Percentiles rank a stretch among this genome's conserved stretches.
phyloP scores from a whole-genome alignment of 2,888 invertebrate genomes.

The Ornithoptera priamus region DNA sequence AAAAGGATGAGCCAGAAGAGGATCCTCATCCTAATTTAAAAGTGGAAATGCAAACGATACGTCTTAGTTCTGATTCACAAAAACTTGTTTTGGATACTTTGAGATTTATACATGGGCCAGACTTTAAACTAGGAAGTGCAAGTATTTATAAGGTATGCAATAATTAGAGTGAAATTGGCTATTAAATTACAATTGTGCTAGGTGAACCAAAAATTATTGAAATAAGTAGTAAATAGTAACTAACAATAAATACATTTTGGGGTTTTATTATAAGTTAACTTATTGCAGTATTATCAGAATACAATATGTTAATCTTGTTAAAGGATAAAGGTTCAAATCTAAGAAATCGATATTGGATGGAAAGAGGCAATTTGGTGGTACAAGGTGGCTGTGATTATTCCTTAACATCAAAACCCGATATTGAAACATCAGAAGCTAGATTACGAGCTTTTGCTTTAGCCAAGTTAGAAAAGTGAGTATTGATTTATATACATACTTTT shows the following conservation, averaged over 20 bases:
- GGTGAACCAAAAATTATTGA: neutral
- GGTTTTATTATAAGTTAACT: no score
- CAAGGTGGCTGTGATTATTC: constrained; percentile 87
- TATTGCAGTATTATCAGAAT: no score
- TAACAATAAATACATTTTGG: no score
- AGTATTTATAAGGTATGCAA: constrained; percentile 77
- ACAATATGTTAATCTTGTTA: constrained; percentile 8
- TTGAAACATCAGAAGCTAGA: constrained; percentile 81
- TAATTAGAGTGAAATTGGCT: neutral
- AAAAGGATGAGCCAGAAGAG: constrained; percentile 67
- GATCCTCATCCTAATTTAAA: constrained; percentile 80
- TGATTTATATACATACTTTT: neutral
- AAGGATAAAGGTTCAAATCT: constrained; percentile 85
- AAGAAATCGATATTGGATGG: constrained; percentile 87
- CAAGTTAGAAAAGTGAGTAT: constrained; percentile 84
- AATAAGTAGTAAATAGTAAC: no score
- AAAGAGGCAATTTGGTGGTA: constrained; percentile 86
- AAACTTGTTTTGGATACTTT: constrained; percentile 87
- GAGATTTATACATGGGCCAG: constrained; percentile 86
- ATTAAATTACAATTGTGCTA: neutral
- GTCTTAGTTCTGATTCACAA: constrained; percentile 84
- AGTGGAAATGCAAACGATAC: constrained; percentile 87
- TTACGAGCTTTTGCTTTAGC: constrained; percentile 85
- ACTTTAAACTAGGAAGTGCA: constrained; percentile 79
- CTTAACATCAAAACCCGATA: constrained; percentile 72